Conservation (phyloP, 2,888 invertebrate species). For the Nomada hirtipes region DNA sequence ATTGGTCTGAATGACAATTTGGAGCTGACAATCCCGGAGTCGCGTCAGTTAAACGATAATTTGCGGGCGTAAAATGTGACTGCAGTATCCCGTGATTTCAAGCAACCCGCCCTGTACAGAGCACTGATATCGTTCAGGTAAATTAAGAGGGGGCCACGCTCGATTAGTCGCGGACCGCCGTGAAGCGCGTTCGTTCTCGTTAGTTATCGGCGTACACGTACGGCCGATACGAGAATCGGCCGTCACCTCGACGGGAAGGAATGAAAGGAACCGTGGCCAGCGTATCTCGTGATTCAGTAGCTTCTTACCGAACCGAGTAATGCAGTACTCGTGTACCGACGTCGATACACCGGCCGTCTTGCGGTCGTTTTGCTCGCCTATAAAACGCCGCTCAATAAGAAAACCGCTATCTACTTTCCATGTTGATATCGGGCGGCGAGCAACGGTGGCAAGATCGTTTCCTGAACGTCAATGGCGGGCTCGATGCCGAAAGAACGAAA, state of each 20-base stretch:
- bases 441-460: constrained; percentile 62
- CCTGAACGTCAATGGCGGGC: constrained; percentile 45
- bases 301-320: constrained; percentile 76
- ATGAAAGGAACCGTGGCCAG: constrained; percentile 61
- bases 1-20: too few relatives aligned
- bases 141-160: constrained; percentile 71
- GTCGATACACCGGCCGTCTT: constrained; percentile 58
- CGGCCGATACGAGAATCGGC: constrained; percentile 68
- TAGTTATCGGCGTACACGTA: constrained; percentile 72
- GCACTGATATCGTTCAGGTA: constrained; percentile 55
- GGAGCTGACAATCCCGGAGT: not conserved
- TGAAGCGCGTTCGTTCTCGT: constrained; percentile 73
- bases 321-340: constrained; percentile 78
- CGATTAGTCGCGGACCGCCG: constrained; percentile 69
- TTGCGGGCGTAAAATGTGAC: not conserved
- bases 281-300: constrained; percentile 79
- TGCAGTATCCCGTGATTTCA: constrained; percentile 45
- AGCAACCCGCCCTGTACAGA: constrained; percentile 15
- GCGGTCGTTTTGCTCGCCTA: constrained; percentile 61
- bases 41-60: constrained; percentile 14
- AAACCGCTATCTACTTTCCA: constrained; percentile 72
- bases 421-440: constrained; percentile 58
- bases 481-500: constrained; percentile 8
- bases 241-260: constrained; percentile 63
- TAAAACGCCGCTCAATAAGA: constrained; percentile 70